A percentile compares a stretch with the other conserved stretches of the same genome.
phyloP scores from a whole-genome alignment of 2,797 vertebrate species.

The Peromyscus eremicus region DNA sequence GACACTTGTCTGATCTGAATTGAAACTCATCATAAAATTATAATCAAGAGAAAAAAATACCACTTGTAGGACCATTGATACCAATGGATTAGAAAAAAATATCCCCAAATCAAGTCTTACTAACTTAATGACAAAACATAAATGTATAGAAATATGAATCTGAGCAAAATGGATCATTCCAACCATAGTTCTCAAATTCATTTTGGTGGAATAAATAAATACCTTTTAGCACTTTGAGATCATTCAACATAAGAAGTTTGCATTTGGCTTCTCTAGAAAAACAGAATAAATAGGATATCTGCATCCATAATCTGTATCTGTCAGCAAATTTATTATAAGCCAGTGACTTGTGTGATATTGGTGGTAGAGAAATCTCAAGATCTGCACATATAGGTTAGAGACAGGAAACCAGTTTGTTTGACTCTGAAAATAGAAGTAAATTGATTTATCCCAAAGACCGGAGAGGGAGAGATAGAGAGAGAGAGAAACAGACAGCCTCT shows the following conservation, averaged over 20 bases:
- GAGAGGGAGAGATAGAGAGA: neutral
- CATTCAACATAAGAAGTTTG: neutral
- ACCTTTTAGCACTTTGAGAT: neutral
- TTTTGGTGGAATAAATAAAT: neutral
- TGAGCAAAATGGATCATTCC: neutral
- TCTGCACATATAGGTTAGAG: neutral
- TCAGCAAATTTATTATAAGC: neutral
- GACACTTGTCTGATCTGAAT: neutral
- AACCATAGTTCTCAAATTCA: neutral
- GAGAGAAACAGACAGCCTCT: no score
- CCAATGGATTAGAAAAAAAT: neutral
- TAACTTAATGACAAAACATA: neutral
- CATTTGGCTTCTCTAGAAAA: neutral
- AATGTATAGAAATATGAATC: neutral
- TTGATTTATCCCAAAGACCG: neutral
- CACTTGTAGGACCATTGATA: neutral
- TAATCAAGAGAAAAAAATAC: neutral
- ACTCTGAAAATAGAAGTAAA: neutral
- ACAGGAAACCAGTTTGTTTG: neutral
- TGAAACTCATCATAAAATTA: constrained; percentile 9
- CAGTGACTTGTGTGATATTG: neutral
- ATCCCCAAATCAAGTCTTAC: neutral
- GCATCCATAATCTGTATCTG: no score
- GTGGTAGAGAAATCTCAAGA: neutral
- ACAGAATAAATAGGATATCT: neutral